Evolutionary conservation across 2,113 vertebrate genomes (phyloP).

Genomic region (Sinocyclocheilus maitianheensis): DNA sequence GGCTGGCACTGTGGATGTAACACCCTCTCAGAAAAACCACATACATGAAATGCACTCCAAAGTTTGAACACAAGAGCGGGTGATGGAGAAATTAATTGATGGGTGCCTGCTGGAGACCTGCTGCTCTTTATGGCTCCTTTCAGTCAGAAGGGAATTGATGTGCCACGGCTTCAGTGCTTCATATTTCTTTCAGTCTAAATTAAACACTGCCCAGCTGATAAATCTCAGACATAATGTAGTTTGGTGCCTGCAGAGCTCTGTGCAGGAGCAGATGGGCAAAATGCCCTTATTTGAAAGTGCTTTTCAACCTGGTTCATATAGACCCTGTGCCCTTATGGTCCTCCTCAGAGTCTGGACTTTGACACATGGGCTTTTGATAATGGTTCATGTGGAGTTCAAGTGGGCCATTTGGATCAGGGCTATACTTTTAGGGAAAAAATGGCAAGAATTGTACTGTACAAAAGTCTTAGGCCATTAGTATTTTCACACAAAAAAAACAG

Average conservation of each 20-base stretch:
- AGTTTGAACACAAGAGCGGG: conserved; percentile 31
- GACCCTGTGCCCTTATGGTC: background rate
- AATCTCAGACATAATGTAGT: conserved; percentile 18
- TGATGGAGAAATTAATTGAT: conserved; percentile 23
- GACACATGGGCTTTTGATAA: background rate
- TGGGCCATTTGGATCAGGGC: background rate
- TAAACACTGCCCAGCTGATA: background rate
- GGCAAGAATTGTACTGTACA: background rate
- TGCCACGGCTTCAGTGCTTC: conserved; percentile 20
- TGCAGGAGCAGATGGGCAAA: background rate
- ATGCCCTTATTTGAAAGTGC: background rate
- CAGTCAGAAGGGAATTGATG: conserved; percentile 50
- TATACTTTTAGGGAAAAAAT: background rate
- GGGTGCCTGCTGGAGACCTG: conserved; percentile 37
- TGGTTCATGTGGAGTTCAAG: background rate
- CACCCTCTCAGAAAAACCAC: conserved; percentile 14
- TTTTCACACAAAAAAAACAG: too few species aligned
- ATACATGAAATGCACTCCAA: conserved; percentile 42
- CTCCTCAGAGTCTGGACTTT: background rate
- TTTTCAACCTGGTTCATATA: background rate
- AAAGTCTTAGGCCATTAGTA: too few species aligned
- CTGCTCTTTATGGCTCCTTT: conserved; percentile 48
- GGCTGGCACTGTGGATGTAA: conserved; percentile 46
- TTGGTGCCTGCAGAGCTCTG: background rate
- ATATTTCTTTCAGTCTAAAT: conserved; percentile 21